Evolutionary conservation across 2,113 vertebrate genomes (phyloP).

Genomic region (Progne subis): DNA sequence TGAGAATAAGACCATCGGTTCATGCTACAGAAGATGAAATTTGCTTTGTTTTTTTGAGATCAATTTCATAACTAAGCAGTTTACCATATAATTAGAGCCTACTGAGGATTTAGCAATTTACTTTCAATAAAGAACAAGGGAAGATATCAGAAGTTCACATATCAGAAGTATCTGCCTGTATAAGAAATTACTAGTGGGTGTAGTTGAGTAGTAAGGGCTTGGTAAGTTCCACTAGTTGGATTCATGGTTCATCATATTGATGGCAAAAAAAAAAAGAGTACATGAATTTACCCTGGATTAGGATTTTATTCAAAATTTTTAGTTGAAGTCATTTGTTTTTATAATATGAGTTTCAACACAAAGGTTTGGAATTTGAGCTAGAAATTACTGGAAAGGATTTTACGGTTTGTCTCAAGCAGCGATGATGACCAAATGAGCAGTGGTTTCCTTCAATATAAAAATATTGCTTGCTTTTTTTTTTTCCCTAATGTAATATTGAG

Average conservation of each 20-base stretch:
- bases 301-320: not conserved
- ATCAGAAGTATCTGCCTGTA: not conserved
- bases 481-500: not conserved
- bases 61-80: not conserved
- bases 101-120: not conserved
- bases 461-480: rapidly evolving
- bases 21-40: not conserved
- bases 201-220: not conserved
- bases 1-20: not conserved
- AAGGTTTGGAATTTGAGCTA: not conserved
- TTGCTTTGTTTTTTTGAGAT: not conserved
- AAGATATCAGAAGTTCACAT: not conserved
- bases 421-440: not conserved
- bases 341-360: not conserved
- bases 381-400: not conserved
- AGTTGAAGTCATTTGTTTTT: not conserved
- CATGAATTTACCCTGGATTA: not conserved
- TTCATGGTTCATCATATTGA: not conserved
- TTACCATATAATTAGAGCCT: not conserved
- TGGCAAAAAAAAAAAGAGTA: not conserved
- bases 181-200: not conserved
- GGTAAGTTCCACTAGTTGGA: not conserved
- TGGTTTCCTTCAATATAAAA: not conserved
- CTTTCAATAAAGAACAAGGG: not conserved
- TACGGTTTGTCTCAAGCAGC: not conserved